Percentiles rank a stretch among this genome's conserved stretches.
Evolutionary conservation across 2,797 vertebrate genomes (phyloP).

Genomic region (Syngnathus rostellatus): DNA sequence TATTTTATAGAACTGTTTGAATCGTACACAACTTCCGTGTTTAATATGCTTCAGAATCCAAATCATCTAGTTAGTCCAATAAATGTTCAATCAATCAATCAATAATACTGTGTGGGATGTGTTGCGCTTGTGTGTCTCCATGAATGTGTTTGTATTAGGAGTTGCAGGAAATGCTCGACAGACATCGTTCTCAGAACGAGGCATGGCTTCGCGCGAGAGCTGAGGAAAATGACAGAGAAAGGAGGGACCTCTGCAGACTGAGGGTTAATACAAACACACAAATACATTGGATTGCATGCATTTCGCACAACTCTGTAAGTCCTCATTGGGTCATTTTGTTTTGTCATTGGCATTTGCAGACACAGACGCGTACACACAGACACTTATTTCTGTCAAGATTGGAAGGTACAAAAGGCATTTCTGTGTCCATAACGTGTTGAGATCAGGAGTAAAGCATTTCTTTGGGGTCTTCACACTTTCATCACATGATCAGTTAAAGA

Average conservation of each 20-base stretch:
- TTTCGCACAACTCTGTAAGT: background rate
- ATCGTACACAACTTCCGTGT: background rate
- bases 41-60: background rate
- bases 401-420: no score
- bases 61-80: background rate
- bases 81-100: no score
- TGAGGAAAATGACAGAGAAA: conserved; percentile 69
- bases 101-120: background rate
- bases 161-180: conserved; percentile 65
- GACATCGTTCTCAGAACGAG: conserved; percentile 59
- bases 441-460: no score
- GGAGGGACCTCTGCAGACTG: conserved; percentile 51
- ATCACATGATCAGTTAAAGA: no score
- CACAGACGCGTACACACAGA: no score
- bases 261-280: conserved; percentile 1
- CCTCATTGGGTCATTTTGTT: background rate
- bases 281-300: background rate
- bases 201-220: conserved; percentile 63
- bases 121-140: background rate
- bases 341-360: no score
- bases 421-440: no score
- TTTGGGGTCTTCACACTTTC: no score
- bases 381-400: no score
- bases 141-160: conserved; percentile 43
- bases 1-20: background rate